These are phyloP conservation scores for Calypte anna DNA, from an alignment of 2,113 vertebrate species.

Conservation along the genomic window DNA sequence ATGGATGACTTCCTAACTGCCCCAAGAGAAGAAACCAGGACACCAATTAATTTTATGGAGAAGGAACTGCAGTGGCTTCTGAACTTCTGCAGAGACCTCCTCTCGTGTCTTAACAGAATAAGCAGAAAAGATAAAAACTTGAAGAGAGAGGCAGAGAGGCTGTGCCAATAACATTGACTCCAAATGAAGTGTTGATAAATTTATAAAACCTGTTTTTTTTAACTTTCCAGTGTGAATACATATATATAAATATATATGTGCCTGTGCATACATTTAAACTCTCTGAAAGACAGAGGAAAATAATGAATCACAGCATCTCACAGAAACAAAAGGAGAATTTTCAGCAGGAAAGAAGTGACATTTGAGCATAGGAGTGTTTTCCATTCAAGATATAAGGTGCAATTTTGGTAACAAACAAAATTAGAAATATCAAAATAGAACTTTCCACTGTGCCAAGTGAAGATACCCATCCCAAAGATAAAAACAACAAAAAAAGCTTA, in stretches of 20 bases:
- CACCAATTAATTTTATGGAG: not conserved
- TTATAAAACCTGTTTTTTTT: not conserved
- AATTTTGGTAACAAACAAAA: conserved; percentile 32
- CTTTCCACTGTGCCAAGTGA: not conserved
- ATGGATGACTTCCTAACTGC: not conserved
- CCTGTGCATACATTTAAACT: not conserved
- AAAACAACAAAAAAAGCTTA: not conserved
- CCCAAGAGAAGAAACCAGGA: not conserved
- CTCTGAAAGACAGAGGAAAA: not conserved
- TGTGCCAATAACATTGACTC: not conserved
- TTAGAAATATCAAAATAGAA: not conserved
- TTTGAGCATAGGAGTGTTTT: not conserved
- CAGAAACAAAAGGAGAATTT: not conserved
- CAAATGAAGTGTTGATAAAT: not conserved
- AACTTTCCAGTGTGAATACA: not conserved
- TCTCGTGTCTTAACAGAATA: not conserved
- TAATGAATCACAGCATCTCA: not conserved
- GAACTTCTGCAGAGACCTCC: not conserved
- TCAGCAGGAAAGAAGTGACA: not conserved
- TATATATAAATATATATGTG: not conserved
- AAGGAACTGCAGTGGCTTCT: not conserved
- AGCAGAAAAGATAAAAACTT: not conserved
- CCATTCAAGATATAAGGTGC: not conserved
- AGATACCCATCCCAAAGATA: conserved; percentile 37
- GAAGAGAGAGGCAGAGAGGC: not conserved